Conservation (phyloP, 2,113 vertebrate species). For the Ochotona curzoniae region DNA sequence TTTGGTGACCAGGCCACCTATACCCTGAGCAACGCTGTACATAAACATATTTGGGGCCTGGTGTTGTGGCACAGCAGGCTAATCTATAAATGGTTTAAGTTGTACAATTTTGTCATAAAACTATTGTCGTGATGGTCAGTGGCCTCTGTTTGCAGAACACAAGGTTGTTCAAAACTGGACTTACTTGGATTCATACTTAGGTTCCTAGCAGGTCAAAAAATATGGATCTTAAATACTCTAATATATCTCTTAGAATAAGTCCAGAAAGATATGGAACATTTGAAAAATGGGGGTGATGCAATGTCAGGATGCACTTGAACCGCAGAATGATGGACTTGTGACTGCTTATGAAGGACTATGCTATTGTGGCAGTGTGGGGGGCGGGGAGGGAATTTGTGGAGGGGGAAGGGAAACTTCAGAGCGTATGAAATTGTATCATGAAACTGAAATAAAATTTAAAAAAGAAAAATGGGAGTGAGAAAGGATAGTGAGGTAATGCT, state of each 20-base stretch:
- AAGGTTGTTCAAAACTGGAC: not conserved
- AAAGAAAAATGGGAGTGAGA: no score
- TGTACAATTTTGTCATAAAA: not conserved
- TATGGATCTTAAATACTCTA: not conserved
- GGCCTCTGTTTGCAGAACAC: not conserved
- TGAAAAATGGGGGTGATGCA: not conserved
- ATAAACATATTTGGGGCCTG: not conserved
- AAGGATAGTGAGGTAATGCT: not conserved
- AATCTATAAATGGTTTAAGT: not conserved
- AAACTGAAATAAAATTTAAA: no score
- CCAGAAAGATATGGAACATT: constrained; percentile 24
- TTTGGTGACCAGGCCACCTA: not conserved
- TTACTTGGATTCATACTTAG: not conserved
- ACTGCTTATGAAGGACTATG: no score
- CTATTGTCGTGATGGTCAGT: not conserved
- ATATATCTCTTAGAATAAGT: constrained; percentile 16
- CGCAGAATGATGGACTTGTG: no score
- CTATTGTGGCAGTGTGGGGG: no score
- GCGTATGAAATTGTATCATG: no score
- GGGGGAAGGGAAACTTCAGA: no score
- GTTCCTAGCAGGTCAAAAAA: not conserved
- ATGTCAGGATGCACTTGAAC: no score
- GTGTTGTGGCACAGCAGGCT: not conserved
- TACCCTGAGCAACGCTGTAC: not conserved
- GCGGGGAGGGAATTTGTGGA: no score